Evolutionary conservation across 2,888 invertebrate genomes (phyloP).

Genomic region (Podabrus alpinus): DNA sequence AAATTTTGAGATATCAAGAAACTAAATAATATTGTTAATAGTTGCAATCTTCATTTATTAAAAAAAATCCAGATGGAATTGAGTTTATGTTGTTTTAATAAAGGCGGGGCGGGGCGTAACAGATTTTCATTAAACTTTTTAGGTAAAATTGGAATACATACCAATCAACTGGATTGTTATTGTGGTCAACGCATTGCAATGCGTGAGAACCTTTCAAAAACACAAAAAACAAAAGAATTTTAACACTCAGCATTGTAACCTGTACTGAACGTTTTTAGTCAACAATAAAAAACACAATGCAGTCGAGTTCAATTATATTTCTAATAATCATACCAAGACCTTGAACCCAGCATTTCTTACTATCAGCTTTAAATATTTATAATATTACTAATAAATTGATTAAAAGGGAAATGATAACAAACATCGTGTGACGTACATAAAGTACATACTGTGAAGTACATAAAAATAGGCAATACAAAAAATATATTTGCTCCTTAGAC

Average conservation of each 20-base stretch:
- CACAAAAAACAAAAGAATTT: neutral
- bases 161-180: constrained; percentile 72
- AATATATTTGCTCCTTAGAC: too few relatives aligned
- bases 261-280: neutral
- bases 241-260: neutral
- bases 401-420: neutral
- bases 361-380: neutral
- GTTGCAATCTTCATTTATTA: constrained; percentile 9
- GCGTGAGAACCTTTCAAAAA: neutral
- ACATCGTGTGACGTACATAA: too few relatives aligned
- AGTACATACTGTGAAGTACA: too few relatives aligned
- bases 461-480: too few relatives aligned
- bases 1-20: too few relatives aligned
- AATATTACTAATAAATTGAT: neutral
- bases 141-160: constrained; percentile 50
- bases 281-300: neutral
- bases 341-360: neutral
- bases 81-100: neutral
- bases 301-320: neutral
- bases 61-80: constrained; percentile 11
- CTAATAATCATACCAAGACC: neutral
- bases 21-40: too few relatives aligned
- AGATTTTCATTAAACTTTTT: neutral
- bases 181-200: constrained; percentile 62
- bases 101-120: too few relatives aligned